Conservation (phyloP, 2,113 vertebrate genomes). For the Seriola quinqueradiata region DNA sequence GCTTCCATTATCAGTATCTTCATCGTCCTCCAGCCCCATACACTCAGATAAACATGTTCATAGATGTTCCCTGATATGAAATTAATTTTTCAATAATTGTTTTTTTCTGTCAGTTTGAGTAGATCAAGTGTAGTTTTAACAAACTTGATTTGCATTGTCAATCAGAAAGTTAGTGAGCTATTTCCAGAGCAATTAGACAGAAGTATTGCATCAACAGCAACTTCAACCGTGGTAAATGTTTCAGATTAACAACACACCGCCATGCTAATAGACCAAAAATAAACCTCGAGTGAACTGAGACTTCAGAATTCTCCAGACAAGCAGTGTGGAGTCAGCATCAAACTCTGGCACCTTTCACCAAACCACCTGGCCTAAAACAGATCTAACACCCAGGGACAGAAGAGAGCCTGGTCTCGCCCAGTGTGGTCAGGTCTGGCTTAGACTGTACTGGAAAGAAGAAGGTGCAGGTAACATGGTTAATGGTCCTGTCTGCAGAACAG, state of each 20-base stretch:
- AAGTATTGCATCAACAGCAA: background rate
- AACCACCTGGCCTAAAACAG: constrained; percentile 6
- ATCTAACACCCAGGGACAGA: constrained; percentile 21
- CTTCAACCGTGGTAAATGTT: background rate
- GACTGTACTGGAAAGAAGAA: constrained; percentile 13
- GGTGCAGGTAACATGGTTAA: constrained; percentile 48
- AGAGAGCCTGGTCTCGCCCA: background rate
- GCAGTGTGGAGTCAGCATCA: background rate
- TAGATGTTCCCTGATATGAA: too few species aligned
- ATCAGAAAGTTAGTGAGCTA: too few species aligned
- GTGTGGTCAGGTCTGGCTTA: constrained; percentile 19
- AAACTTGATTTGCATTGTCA: too few species aligned
- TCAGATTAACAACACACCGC: background rate
- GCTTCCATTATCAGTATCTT: too few species aligned
- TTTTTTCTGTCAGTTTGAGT: too few species aligned
- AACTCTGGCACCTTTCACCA: constrained; percentile 14
- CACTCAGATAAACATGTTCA: too few species aligned
- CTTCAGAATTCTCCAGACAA: background rate
- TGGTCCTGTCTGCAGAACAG: constrained; percentile 18
- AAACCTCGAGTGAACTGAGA: background rate
- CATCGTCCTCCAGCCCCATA: too few species aligned
- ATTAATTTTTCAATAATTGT: too few species aligned
- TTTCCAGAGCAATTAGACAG: too few species aligned
- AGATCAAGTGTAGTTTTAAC: too few species aligned
- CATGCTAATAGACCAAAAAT: background rate